Evolutionary conservation across 2,113 vertebrate genomes (phyloP).

Genomic region (Pseudonaja textilis): DNA sequence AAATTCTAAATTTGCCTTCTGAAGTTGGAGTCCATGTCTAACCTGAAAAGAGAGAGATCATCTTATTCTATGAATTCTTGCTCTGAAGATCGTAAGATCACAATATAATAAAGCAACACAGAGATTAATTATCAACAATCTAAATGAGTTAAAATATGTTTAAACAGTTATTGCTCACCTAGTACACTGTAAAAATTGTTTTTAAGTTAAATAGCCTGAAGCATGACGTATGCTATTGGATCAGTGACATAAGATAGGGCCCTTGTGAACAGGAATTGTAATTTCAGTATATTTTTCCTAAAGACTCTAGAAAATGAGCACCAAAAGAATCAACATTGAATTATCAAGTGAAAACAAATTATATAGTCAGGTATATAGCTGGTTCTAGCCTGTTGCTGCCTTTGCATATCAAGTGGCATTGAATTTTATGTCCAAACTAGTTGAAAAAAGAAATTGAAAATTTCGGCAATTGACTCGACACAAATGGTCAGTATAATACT

Average conservation of each 20-base stretch:
- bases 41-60: neutral
- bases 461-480: too few species aligned
- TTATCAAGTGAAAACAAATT: neutral
- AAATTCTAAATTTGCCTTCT: neutral
- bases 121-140: neutral
- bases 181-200: neutral
- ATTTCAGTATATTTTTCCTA: neutral
- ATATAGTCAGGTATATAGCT: neutral
- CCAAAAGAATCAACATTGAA: neutral
- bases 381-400: neutral
- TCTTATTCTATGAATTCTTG: neutral
- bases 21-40: neutral
- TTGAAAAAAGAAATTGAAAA: neutral
- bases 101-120: neutral
- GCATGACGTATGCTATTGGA: neutral
- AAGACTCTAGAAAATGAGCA: neutral
- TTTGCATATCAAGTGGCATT: neutral
- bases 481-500: too few species aligned
- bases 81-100: neutral
- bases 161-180: neutral
- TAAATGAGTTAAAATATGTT: neutral
- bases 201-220: neutral
- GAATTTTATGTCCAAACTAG: neutral
- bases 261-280: neutral
- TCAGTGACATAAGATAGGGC: neutral